phyloP scores from a whole-genome alignment of 2,888 invertebrate species.

The Troglohyphantes excavatus region DNA sequence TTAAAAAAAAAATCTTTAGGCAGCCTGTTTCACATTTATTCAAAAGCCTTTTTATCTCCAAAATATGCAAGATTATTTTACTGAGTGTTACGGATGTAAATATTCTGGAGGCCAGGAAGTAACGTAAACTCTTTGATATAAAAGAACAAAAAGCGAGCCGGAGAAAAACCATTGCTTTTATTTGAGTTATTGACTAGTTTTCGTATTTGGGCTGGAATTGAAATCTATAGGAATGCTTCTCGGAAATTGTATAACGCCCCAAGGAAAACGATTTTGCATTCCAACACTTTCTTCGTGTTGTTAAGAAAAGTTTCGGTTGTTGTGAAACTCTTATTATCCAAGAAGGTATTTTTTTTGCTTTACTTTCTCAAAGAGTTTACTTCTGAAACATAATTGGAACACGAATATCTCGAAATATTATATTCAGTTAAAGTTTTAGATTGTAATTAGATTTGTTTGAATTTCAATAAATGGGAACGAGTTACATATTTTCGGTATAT shows the following conservation, averaged over 20 bases:
- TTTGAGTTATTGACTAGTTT: constrained; percentile 9
- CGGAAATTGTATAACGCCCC: background rate
- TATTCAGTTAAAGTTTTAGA: background rate
- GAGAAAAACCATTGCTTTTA: constrained; percentile 9
- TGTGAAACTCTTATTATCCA: constrained; percentile 3
- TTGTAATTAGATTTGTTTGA: constrained; percentile 5
- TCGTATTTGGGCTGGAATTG: background rate
- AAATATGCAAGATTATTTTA: constrained; percentile 9
- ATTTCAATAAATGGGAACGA: background rate
- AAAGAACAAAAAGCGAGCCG: background rate
- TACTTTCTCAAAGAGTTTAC: background rate
- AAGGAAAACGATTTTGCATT: background rate
- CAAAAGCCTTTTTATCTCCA: background rate
- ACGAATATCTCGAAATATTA: background rate
- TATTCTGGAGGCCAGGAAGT: background rate
- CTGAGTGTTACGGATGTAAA: constrained; percentile 1
- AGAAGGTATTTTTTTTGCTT: background rate
- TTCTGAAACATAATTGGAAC: background rate
- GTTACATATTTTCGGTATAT: background rate
- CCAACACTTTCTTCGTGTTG: background rate
- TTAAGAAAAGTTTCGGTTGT: constrained; percentile 1
- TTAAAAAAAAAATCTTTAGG: background rate
- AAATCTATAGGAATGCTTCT: constrained; percentile 1
- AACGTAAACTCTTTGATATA: background rate
- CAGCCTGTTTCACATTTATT: background rate